Percentiles rank a stretch among this genome's conserved stretches.
Evolutionary conservation across 1,140 invertebrate genomes (phyloP).

Genomic region (Drosophila seguyi): DNA sequence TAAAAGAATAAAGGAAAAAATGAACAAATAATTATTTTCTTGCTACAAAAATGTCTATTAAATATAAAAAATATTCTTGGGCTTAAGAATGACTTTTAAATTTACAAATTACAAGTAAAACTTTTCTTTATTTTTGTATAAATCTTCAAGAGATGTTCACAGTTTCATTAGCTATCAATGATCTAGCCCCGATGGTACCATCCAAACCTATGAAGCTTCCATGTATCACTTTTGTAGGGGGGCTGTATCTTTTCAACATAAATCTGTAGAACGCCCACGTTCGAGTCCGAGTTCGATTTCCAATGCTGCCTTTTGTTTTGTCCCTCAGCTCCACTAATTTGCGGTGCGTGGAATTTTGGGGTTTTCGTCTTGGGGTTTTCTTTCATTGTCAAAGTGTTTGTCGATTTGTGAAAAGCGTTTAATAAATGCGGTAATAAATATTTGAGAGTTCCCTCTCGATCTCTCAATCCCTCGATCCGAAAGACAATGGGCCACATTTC

Average conservation of each 20-base stretch:
- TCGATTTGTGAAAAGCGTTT: conserved; percentile 74
- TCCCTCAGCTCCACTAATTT: conserved; percentile 58
- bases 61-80: not conserved
- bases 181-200: conserved; percentile 11
- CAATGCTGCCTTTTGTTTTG: conserved; percentile 47
- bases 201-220: conserved; percentile 14
- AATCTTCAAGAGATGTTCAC: not conserved
- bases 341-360: conserved; percentile 76
- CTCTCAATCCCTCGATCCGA: not conserved
- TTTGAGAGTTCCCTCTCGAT: conserved; percentile 42
- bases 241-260: conserved; percentile 60
- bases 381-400: conserved; percentile 47
- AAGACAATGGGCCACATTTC: conserved; percentile 77
- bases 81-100: not conserved
- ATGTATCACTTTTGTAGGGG: conserved; percentile 26
- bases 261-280: conserved; percentile 75
- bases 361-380: conserved; percentile 20
- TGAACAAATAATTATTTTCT: not conserved
- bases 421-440: conserved; percentile 78
- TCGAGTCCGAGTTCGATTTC: conserved; percentile 33
- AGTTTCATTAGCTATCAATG: conserved; percentile 40
- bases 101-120: not conserved
- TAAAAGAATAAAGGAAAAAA: not conserved
- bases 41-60: not conserved
- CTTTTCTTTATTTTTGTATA: not conserved